Percentiles rank a stretch among this genome's conserved stretches.
Conservation (phyloP, 2,888 invertebrate species). For the Orchesellides sinensis region DNA sequence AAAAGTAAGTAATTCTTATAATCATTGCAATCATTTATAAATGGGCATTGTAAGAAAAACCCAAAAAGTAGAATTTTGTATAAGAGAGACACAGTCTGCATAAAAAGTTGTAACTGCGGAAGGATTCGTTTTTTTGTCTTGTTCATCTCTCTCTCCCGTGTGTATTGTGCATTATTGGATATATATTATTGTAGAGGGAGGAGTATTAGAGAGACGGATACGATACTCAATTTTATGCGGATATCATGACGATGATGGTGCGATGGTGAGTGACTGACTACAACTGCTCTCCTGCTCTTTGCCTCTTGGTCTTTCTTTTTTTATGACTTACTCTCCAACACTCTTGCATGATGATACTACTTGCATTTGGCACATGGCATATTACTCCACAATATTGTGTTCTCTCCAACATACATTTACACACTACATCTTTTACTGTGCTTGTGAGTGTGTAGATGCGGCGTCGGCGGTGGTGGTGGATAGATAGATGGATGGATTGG, state of each 20-base stretch:
- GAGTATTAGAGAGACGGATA: conserved; percentile 7
- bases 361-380: background rate
- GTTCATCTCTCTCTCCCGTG: too few species aligned
- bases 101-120: too few species aligned
- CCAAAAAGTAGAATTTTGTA: too few species aligned
- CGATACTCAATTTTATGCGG: conserved; percentile 14
- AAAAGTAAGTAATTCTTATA: too few species aligned
- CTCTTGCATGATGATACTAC: background rate
- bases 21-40: too few species aligned
- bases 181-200: conserved; percentile 7
- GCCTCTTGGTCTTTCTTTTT: conserved; percentile 9
- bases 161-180: background rate
- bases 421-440: background rate
- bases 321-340: background rate
- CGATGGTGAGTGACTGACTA: conserved; percentile 35
- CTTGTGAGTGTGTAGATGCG: background rate
- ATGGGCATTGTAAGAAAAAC: too few species aligned
- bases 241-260: conserved; percentile 16
- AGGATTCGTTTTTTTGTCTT: too few species aligned
- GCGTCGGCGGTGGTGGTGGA: background rate
- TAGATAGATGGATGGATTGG: conserved; percentile 16
- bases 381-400: background rate
- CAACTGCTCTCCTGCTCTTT: conserved; percentile 17
- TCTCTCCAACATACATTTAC: background rate
- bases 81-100: too few species aligned